A percentile compares a stretch with the other conserved stretches of the same genome.
Evolutionary conservation across 2,797 vertebrate species (phyloP).

Genomic region (Sphenodon punctatus): DNA sequence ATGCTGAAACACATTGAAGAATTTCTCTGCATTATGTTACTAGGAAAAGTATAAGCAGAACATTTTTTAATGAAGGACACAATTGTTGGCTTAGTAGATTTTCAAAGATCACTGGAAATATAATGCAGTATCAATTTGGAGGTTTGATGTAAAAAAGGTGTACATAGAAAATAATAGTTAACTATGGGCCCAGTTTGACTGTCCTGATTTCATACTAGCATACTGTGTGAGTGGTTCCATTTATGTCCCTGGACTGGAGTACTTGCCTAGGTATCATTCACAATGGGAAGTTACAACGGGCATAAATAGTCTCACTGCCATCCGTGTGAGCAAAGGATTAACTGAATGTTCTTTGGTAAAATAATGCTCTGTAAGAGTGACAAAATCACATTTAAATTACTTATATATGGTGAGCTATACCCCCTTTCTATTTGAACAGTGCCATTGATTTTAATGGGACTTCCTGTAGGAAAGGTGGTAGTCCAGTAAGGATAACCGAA

Average conservation of each 20-base stretch:
- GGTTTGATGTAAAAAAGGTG: neutral
- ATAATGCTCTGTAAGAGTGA: neutral
- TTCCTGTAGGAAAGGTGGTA: neutral
- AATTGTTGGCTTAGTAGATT: conserved; percentile 15
- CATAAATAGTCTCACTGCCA: neutral
- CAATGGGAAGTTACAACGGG: neutral
- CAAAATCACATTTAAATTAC: neutral
- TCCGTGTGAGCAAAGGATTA: rapidly evolving
- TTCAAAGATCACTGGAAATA: conserved; percentile 13
- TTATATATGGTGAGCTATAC: neutral
- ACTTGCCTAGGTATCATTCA: neutral
- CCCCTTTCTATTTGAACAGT: neutral
- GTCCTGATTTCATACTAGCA: neutral
- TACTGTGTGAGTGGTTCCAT: neutral
- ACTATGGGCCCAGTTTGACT: neutral
- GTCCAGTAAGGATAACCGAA: neutral
- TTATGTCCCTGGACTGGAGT: neutral
- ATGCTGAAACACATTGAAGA: neutral
- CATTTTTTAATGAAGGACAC: conserved; percentile 12
- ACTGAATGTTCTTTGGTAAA: neutral
- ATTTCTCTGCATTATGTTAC: conserved; percentile 24
- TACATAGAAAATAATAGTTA: neutral
- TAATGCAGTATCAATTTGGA: neutral
- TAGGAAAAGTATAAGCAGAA: conserved; percentile 11
- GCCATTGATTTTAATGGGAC: neutral